Evolutionary conservation across 2,797 vertebrate genomes (phyloP), one percentile per base, ranked within the genome.

Genomic region (Mus caroli): DNA sequence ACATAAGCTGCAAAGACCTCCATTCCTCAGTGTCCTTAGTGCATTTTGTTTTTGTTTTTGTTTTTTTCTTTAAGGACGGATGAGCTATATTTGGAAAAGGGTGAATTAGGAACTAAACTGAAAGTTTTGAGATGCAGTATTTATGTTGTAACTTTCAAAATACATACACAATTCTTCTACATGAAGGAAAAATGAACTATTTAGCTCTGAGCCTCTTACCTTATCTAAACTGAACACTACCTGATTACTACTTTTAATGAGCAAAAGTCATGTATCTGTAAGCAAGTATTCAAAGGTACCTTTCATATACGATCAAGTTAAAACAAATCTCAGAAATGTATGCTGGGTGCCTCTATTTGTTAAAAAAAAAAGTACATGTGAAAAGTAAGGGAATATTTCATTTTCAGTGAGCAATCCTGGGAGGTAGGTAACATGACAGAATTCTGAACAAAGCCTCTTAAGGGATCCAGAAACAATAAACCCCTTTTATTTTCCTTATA

Each of bases 71-170:
- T 50, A 76, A 76, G 22, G 24, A 19, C 6, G 17, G 82, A 87
- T 82, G 19, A 94, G 1, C 54, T 71, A 31, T n/a, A 26, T 67
- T 54, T 40, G n/a, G 22, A 10, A 87, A 20, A 75, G 13, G 20
- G 43, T 94, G 90, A 43, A 64, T 58, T 83, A 92, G 64, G 64
- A 92, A 83, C 37, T 79, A 15, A 90, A 8, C 12, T 77, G 14
- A 91, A 79, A 71, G 31, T 93, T 86, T 34, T 15, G 3, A 40
- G 4, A 54, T 91, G 22, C 87, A 79, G 26, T 93, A 78, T 34
- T 73, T 73, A 86, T 11, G 84, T 1, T 94, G 3, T 15, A 24
- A 60, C 78, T 54, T 94, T 43, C 50, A 31, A 96, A 62, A 97
- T 95, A 22, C 28, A 62, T 0, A 67, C 4, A 86, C 11, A 69